Conservation (phyloP, 1,140 invertebrate species). For the Micrasema longulum region DNA sequence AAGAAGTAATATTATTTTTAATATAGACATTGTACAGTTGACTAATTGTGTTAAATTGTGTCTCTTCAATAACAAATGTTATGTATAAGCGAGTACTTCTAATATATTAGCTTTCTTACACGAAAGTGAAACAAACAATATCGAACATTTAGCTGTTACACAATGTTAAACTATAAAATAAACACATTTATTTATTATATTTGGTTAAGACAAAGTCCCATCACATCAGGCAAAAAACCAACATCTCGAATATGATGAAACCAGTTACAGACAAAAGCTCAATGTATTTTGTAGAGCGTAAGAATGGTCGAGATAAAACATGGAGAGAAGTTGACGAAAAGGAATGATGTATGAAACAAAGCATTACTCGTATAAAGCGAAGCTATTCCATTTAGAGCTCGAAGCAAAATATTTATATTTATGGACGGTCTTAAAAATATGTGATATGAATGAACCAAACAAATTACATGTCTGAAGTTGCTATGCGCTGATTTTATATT, state of each 20-base stretch:
- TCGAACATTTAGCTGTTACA: slow-evolving; percentile 6
- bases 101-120: neutral
- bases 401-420: slow-evolving; percentile 32
- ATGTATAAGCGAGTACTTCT: too few species aligned
- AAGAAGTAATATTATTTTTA: too few species aligned
- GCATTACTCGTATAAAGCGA: slow-evolving; percentile 11
- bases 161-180: slow-evolving; percentile 14
- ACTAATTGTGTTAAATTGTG: too few species aligned
- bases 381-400: slow-evolving; percentile 14
- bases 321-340: neutral
- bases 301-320: neutral
- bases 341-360: slow-evolving; percentile 3
- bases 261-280: too few species aligned
- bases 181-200: slow-evolving; percentile 10
- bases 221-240: slow-evolving; percentile 5
- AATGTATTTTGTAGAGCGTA: too few species aligned
- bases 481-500: too few species aligned
- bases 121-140: slow-evolving; percentile 2
- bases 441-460: too few species aligned
- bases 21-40: too few species aligned
- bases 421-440: too few species aligned
- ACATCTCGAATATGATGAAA: neutral
- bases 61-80: too few species aligned
- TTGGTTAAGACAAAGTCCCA: slow-evolving; percentile 4
- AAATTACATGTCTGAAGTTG: too few species aligned